These are phyloP conservation scores for Toxotes chatareus DNA, from an alignment of 2,113 vertebrate species.

Conservation along the genomic window DNA sequence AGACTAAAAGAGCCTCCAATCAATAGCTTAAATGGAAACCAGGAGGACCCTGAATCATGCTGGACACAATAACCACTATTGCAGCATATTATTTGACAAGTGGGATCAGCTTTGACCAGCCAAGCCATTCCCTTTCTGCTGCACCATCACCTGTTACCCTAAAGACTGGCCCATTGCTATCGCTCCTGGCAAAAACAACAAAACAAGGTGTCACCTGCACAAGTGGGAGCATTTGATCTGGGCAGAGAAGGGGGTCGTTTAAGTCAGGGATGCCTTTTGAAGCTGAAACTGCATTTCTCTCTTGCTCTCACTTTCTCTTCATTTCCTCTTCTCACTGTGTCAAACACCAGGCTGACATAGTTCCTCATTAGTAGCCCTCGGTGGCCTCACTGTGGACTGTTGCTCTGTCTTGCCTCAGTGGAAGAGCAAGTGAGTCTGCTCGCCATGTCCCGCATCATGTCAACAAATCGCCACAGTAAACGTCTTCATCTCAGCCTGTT, in stretches of 20 bases:
- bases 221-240: conserved; percentile 52
- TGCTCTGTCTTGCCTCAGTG: conserved; percentile 37
- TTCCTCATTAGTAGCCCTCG: conserved; percentile 56
- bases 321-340: conserved; percentile 41
- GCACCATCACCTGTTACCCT: conserved; percentile 45
- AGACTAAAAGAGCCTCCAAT: conserved; percentile 37
- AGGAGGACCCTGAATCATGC: conserved; percentile 4
- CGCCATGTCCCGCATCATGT: conserved; percentile 50
- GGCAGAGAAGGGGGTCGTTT: conserved; percentile 41
- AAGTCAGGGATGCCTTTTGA: conserved; percentile 48
- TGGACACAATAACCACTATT: neutral
- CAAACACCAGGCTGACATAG: conserved; percentile 51
- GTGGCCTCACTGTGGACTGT: conserved; percentile 23
- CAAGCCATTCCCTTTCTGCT: conserved; percentile 27
- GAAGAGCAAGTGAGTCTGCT: conserved; percentile 21
- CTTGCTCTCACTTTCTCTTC: conserved; percentile 44
- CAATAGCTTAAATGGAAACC: conserved; percentile 44
- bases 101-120: conserved; percentile 5
- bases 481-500: conserved; percentile 36
- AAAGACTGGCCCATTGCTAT: conserved; percentile 30
- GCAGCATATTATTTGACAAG: conserved; percentile 1
- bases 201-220: conserved; percentile 50
- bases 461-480: conserved; percentile 50
- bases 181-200: conserved; percentile 47
- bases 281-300: conserved; percentile 42